Base-by-base conservation (phyloP, 2,797 vertebrate species). In the Argya squamiceps region DNA sequence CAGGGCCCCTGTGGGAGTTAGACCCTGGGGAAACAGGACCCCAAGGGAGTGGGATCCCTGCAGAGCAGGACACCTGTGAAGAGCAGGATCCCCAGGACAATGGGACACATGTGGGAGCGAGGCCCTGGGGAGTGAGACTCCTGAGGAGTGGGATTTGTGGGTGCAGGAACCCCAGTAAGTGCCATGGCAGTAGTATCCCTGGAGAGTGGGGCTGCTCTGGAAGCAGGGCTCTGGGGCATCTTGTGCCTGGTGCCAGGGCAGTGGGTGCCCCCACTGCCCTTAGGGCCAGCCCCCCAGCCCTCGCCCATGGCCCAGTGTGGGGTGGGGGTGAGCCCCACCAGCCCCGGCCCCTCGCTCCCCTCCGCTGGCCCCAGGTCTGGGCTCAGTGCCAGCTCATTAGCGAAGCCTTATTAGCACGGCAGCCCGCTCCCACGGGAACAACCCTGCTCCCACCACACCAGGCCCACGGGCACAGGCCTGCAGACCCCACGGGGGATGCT, bases 361-460 rank as follows among this genome's bases (percentile, higher is more conserved):
- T 55, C 34, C 0, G 52, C 71, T 1, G 8, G 32, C 62, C 82
- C 70, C 91, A 64, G 62, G 65, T 37, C 89, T 34, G 93, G 95
- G 95, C 91, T 36, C 41, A 10, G 37, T 1, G 89, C 95, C 95
- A 95, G 92, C 95, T 95, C 55, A 5, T 96, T 95, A 93, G 84
- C 15, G 2, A 64, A 95, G 91, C 79, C 75, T 75, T 85, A 47
- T 90, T 95, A 95, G 44, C 67, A 19, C 22, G 2, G 10, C 19
- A 34, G 67, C 86, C 58, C 1, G 83, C 93, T 96, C 93, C 92
- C 93, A 95, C 76, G 84, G 93, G 93, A 96, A 95, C 68, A 64
- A 55, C 41, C 50, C 63, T 15, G 76, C 55, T 85, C 32, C 63
- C 5, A n/a, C 27, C 67, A 60, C 6, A 4, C 24, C 3, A 10